Conservation (phyloP, 1,140 invertebrate species). For the Rhopalosiphum padi region DNA sequence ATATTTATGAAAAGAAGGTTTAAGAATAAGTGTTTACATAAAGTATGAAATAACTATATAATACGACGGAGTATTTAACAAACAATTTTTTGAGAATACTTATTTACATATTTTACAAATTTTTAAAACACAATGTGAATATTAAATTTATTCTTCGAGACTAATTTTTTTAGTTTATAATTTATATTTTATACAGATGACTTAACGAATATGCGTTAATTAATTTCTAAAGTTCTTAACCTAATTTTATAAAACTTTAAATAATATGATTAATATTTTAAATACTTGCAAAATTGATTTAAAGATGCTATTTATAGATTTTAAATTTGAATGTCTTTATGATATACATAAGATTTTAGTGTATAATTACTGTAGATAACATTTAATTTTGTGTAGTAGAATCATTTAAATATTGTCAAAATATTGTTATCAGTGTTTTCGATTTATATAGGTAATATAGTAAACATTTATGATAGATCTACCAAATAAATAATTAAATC, state of each 20-base stretch:
- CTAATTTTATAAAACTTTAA: too few species aligned
- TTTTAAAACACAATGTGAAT: too few species aligned
- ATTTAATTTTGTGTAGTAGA: background rate
- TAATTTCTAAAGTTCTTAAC: too few species aligned
- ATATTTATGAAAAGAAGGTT: background rate
- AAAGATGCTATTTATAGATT: background rate
- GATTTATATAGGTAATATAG: background rate
- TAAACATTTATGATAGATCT: background rate
- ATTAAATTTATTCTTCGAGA: too few species aligned
- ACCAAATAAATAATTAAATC: background rate
- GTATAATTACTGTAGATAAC: background rate
- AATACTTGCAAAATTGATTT: too few species aligned
- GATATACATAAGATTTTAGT: too few species aligned
- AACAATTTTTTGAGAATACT: too few species aligned
- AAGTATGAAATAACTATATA: background rate
- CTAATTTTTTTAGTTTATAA: too few species aligned
- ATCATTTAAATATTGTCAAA: background rate
- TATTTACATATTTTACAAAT: too few species aligned
- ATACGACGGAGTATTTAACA: background rate
- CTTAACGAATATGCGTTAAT: too few species aligned
- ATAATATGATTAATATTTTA: too few species aligned
- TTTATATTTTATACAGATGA: too few species aligned
- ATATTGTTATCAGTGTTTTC: background rate
- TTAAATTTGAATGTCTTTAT: background rate
- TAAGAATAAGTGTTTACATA: background rate